A percentile compares a stretch with the other conserved stretches of the same genome.
These are phyloP conservation scores for Rutpela maculata DNA, from an alignment of 2,888 invertebrate species.

Conservation along the genomic window DNA sequence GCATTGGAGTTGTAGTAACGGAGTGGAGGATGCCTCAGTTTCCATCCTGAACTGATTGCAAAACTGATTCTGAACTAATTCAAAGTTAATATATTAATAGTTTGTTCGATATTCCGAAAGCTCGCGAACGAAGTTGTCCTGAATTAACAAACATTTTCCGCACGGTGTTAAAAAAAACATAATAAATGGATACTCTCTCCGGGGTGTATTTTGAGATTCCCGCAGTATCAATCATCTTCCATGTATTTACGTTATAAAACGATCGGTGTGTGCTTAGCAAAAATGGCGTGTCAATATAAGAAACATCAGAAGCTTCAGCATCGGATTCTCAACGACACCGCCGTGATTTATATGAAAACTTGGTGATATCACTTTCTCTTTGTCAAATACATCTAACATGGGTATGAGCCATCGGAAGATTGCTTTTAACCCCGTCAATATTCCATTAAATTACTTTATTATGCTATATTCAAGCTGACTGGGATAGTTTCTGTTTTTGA, in stretches of 20 bases:
- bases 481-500: constrained; percentile 13
- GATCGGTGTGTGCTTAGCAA: constrained; percentile 11
- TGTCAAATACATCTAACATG: neutral
- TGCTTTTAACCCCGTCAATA: constrained; percentile 8
- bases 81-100: no score
- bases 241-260: neutral
- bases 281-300: constrained; percentile 36
- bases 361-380: constrained; percentile 8
- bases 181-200: constrained; percentile 17
- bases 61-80: no score
- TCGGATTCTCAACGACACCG: constrained; percentile 19
- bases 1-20: no score
- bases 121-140: neutral
- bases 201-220: constrained; percentile 12
- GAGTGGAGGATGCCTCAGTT: no score
- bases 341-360: constrained; percentile 38
- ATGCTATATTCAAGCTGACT: neutral
- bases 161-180: neutral
- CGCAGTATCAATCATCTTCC: constrained; percentile 19
- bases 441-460: constrained; percentile 26
- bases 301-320: constrained; percentile 32
- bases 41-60: no score
- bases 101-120: no score
- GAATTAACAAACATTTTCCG: neutral
- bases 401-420: neutral